Evolutionary conservation across 1,140 invertebrate genomes (phyloP).

Genomic region (Temnothorax curvispinosus): DNA sequence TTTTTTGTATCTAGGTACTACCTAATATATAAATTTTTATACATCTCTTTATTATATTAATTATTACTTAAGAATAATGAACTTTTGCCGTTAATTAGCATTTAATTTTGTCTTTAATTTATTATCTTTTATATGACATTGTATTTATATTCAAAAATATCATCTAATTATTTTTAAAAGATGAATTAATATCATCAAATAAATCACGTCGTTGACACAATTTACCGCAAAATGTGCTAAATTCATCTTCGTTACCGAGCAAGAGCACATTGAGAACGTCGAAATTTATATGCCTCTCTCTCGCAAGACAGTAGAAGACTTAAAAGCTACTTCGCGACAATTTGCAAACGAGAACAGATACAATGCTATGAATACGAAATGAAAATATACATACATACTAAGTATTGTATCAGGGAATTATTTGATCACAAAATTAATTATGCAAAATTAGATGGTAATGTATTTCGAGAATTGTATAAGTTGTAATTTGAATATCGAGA

Average conservation of each 20-base stretch:
- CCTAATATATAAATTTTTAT: neutral
- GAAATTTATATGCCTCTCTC: conserved; percentile 38
- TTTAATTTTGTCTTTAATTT: neutral
- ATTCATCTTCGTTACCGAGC: conserved; percentile 22
- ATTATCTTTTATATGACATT: neutral
- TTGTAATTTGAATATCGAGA: neutral
- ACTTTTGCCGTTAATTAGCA: neutral
- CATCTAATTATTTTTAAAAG: neutral
- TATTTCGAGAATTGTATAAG: neutral
- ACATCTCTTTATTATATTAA: conserved; percentile 1
- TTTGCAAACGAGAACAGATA: neutral
- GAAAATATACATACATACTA: neutral
- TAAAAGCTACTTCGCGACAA: neutral
- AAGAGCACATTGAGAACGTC: neutral
- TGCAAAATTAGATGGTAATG: neutral
- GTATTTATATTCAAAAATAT: neutral
- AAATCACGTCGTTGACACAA: neutral
- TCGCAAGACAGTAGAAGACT: neutral
- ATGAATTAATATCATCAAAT: neutral
- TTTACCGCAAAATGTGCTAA: neutral
- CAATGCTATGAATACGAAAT: neutral
- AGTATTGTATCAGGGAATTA: neutral
- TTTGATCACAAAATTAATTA: neutral
- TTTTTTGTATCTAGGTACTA: neutral
- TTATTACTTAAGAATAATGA: neutral